These are phyloP conservation scores for Pollimyrus isidori DNA, from an alignment of 2,113 vertebrate species.

Conservation along the genomic window DNA sequence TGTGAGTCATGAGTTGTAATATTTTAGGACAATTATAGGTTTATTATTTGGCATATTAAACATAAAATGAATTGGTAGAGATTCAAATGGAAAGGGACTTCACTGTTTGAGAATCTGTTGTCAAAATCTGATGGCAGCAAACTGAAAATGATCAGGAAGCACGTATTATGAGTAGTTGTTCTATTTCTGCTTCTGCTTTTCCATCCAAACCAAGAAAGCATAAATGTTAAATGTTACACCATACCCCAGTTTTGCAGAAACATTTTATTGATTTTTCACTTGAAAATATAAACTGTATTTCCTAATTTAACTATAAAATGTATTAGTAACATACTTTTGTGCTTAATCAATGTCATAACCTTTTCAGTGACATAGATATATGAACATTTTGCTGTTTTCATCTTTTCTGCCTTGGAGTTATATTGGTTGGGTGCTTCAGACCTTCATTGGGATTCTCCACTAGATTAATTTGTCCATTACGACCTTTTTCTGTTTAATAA, in stretches of 20 bases:
- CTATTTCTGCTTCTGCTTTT: background rate
- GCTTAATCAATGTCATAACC: background rate
- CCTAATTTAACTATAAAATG: background rate
- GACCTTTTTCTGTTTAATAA: background rate
- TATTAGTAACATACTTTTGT: background rate
- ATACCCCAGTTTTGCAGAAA: background rate
- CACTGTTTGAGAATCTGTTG: background rate
- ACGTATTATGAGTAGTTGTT: background rate
- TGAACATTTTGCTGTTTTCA: background rate
- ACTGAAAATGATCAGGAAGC: background rate
- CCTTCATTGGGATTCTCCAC: background rate
- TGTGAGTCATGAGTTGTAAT: conserved; percentile 52
- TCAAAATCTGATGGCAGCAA: background rate
- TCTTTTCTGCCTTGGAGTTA: background rate
- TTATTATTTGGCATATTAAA: background rate
- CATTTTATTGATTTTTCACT: background rate
- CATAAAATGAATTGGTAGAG: background rate
- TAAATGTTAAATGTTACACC: background rate
- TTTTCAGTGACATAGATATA: background rate
- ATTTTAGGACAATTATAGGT: conserved; percentile 33
- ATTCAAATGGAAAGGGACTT: background rate
- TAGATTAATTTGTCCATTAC: background rate
- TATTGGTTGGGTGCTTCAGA: background rate
- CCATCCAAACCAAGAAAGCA: background rate
- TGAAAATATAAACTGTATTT: background rate